phyloP scores from a whole-genome alignment of 2,113 vertebrate species.

The Leucosticte australis region DNA sequence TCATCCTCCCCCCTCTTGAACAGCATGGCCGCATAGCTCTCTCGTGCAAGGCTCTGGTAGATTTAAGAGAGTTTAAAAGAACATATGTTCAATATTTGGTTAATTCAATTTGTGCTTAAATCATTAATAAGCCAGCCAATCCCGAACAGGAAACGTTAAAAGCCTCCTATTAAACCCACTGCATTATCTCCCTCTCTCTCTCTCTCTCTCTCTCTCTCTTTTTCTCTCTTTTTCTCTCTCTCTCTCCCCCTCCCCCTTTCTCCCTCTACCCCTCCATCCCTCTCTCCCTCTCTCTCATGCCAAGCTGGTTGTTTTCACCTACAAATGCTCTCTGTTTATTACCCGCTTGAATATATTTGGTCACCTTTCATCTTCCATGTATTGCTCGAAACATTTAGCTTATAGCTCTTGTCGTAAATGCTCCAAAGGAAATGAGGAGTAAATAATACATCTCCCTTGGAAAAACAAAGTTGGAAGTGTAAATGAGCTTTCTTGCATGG shows the following conservation, averaged over 20 bases:
- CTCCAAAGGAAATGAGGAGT: slow-evolving; percentile 16
- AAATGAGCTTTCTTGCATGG: slow-evolving; percentile 43
- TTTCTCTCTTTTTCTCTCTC: not conserved
- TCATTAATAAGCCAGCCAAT: slow-evolving; percentile 59
- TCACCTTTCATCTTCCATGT: slow-evolving; percentile 16
- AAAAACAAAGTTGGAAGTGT: slow-evolving; percentile 32
- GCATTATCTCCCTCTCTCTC: not conserved
- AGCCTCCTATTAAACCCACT: slow-evolving; percentile 34
- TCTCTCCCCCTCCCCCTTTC: not conserved
- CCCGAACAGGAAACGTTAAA: slow-evolving; percentile 22
- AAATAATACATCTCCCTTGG: not conserved
- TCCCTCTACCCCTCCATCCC: not conserved
- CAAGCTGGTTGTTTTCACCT: slow-evolving; percentile 32
- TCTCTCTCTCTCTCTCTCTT: not conserved
- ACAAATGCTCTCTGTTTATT: not conserved
- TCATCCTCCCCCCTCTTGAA: slow-evolving; percentile 7
- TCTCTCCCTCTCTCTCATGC: not conserved
- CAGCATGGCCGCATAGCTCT: not conserved
- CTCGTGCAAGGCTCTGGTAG: slow-evolving; percentile 1
- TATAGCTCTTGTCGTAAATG: not conserved
- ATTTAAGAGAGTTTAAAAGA: slow-evolving; percentile 67
- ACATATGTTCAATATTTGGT: slow-evolving; percentile 72
- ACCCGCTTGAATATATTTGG: not conserved
- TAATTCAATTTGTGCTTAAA: slow-evolving; percentile 75
- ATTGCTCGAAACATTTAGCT: not conserved